phyloP scores from a whole-genome alignment of 2,797 vertebrate genomes.

The Urophycis tenuis region DNA sequence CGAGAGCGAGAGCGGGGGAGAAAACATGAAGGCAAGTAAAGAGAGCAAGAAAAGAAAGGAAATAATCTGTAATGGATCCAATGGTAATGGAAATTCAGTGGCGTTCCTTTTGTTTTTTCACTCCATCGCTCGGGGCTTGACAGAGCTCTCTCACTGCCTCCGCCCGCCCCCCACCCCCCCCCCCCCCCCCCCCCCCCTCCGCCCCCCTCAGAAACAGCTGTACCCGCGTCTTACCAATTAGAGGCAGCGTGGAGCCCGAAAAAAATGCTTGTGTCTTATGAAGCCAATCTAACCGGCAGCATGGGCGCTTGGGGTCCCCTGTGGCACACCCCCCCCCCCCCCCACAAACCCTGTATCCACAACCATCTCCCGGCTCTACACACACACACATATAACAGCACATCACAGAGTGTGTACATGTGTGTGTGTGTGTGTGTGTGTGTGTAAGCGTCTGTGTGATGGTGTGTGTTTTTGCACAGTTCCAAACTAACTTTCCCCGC shows the following conservation, averaged over 20 bases:
- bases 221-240: conserved; percentile 63
- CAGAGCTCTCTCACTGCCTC: conserved; percentile 42
- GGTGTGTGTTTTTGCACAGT: neutral
- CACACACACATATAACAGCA: neutral
- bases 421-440: conserved; percentile 8
- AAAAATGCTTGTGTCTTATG: conserved; percentile 41
- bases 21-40: no score
- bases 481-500: neutral
- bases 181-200: neutral
- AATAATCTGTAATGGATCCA: conserved; percentile 19
- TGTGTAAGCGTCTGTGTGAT: conserved; percentile 9
- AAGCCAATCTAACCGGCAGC: conserved; percentile 44
- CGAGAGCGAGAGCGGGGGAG: conserved; percentile 20
- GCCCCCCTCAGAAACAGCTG: conserved; percentile 51
- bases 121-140: conserved; percentile 58
- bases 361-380: conserved; percentile 17
- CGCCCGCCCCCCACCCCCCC: neutral
- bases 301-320: conserved; percentile 24
- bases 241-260: conserved; percentile 36
- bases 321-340: conserved; percentile 18
- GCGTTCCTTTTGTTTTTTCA: conserved; percentile 56
- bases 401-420: neutral
- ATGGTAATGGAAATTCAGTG: conserved; percentile 38
- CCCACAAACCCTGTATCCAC: conserved; percentile 15
- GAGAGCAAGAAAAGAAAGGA: conserved; percentile 12